Evolutionary conservation across 2,113 vertebrate genomes (phyloP).

Genomic region (Gulo gulo): DNA sequence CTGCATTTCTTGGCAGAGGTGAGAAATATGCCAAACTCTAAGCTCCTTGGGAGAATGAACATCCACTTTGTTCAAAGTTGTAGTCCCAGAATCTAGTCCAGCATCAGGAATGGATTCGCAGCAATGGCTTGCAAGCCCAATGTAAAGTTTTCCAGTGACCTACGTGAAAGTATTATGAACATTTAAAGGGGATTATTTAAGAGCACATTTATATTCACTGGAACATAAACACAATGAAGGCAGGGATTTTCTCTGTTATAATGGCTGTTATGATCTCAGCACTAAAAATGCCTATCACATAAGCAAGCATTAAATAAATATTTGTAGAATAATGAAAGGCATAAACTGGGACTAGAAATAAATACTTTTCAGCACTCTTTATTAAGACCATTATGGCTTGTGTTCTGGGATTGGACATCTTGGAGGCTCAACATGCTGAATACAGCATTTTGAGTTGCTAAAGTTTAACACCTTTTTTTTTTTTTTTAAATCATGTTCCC

Average conservation of each 20-base stretch:
- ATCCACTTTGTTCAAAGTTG: neutral
- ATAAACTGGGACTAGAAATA: neutral
- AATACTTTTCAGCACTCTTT: neutral
- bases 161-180: neutral
- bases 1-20: neutral
- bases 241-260: neutral
- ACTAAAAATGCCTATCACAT: neutral
- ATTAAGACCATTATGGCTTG: neutral
- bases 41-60: neutral
- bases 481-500: constrained; percentile 7
- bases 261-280: neutral
- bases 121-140: neutral
- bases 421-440: neutral
- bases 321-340: neutral
- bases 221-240: neutral
- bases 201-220: neutral
- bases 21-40: neutral
- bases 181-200: neutral
- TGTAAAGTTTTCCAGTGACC: neutral
- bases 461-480: neutral
- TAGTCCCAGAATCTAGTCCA: neutral
- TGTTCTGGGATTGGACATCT: neutral
- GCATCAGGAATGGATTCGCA: neutral
- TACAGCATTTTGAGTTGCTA: neutral
- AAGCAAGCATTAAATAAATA: neutral